Evolutionary conservation across 2,888 invertebrate species (phyloP), one percentile per base, ranked within the genome.

Genomic region (Encarsia formosa): DNA sequence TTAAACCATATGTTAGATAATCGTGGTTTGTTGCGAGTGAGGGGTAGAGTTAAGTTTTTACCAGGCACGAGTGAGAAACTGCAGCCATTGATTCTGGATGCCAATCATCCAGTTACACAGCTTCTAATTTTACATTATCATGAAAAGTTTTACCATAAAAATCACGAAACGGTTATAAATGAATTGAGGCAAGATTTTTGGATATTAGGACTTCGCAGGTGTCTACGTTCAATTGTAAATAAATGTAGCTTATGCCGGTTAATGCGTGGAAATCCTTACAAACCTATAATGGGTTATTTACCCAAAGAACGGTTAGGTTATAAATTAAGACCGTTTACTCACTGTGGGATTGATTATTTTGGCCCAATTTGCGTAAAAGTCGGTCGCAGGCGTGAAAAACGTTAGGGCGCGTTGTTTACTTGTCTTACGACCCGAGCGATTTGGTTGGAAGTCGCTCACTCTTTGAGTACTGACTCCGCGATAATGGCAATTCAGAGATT

Each of bases 131-230:
- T 15, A 16, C 31, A 52, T 5, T 47, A 49, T 18, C 50, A 53
- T 39, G 9, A 18, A 13, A 24, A 19, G 4, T 37, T 24, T 18
- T 20, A 31, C 5, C 48, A 56, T 24, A 40, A 38, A 11, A 49
- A 38, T 24, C 11, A 19, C 5, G 46, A 56, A 11, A 49, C 52
- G 4, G 46, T 49, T 1, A 24, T 56, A n/a, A 52, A 52, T 35
- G 49, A 52, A 37, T 9, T 56, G n/a, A 26, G 26, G 11, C 26
- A 26, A 26, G 11, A 26, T 6, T 26, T 8, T 11, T 26, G 26
- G 26, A 26, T 26, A 8, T 8, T 26, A 8, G 26, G 26, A 8
- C 26, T 26, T 26, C 26, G 26, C 26, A 11, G 11, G 11, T 26
- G 26, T 26, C 11, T 26, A 26, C 6, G 11, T 8, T 26, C 26